A percentile compares a stretch with the other conserved stretches of the same genome.
Conservation (phyloP, 2,797 vertebrate genomes). For the Merluccius polli region DNA sequence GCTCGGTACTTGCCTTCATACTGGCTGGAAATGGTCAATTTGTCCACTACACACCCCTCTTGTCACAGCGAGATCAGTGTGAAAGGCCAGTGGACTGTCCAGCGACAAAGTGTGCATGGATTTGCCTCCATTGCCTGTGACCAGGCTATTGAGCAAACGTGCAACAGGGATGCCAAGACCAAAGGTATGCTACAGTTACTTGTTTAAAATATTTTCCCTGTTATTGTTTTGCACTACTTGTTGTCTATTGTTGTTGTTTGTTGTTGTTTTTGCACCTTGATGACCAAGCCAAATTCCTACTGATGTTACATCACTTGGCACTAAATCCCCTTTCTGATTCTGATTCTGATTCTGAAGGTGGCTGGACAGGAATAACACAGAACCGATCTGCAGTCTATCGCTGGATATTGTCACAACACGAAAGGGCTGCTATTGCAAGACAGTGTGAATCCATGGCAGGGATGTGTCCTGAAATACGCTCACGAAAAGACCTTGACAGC, state of each 20-base stretch:
- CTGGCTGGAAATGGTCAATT: conserved; percentile 42
- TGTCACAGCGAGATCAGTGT: too few species aligned
- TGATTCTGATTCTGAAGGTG: too few species aligned
- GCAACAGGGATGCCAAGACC: conserved; percentile 23
- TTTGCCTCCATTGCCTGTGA: conserved; percentile 34
- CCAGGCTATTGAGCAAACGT: conserved; percentile 27
- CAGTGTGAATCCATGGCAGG: conserved; percentile 31
- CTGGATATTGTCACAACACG: conserved; percentile 38
- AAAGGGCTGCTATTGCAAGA: conserved; percentile 34
- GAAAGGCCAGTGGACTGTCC: too few species aligned
- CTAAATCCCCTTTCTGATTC: too few species aligned
- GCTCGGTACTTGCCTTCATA: conserved; percentile 34
- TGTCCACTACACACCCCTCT: conserved; percentile 33
- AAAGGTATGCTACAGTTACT: too few species aligned
- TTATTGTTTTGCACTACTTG: too few species aligned
- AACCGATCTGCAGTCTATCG: conserved; percentile 28
- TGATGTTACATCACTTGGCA: too few species aligned
- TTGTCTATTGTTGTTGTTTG: too few species aligned
- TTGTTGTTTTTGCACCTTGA: too few species aligned
- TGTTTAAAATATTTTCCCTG: too few species aligned
- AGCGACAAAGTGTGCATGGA: too few species aligned
- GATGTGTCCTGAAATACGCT: conserved; percentile 24
- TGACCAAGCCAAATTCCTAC: too few species aligned
- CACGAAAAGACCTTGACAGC: conserved; percentile 29
- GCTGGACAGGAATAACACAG: conserved; percentile 28